phyloP scores from a whole-genome alignment of 2,888 invertebrate species.

The Marronus borbonicus region DNA sequence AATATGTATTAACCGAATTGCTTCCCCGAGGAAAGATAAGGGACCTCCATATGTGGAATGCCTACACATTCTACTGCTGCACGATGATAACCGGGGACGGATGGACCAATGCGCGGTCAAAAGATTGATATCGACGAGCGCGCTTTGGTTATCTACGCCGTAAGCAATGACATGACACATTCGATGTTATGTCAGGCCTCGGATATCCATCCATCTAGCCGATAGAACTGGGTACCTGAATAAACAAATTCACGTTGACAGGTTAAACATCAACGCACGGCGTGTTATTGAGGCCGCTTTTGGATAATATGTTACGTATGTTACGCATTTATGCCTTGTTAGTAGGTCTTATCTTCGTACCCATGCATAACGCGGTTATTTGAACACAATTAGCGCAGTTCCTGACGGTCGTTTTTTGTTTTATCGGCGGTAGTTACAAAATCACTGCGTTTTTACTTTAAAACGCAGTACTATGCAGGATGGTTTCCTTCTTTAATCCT shows the following conservation, averaged over 20 bases:
- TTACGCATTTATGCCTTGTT: too few relatives aligned
- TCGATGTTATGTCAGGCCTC: conserved; percentile 32
- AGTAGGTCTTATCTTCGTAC: too few relatives aligned
- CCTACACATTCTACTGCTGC: neutral
- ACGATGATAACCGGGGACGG: neutral
- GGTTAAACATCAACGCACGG: conserved; percentile 16
- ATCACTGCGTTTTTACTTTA: too few relatives aligned
- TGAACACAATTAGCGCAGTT: conserved; percentile 23
- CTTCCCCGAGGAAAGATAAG: conserved; percentile 10
- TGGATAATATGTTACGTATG: neutral
- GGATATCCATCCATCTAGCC: conserved; percentile 20
- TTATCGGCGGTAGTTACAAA: too few relatives aligned
- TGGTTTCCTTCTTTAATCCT: too few relatives aligned
- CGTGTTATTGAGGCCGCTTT: conserved; percentile 9
- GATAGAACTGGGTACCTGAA: conserved; percentile 37
- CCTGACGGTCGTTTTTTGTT: too few relatives aligned
- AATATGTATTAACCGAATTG: conserved; percentile 19
- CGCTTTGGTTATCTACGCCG: conserved; percentile 7
- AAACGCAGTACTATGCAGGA: too few relatives aligned
- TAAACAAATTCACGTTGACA: conserved; percentile 45
- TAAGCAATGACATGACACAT: conserved; percentile 31
- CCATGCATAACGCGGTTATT: conserved; percentile 7
- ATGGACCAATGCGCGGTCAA: neutral
- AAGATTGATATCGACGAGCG: conserved; percentile 8
- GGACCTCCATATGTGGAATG: neutral